Base-by-base conservation (phyloP, 2,888 invertebrate species). In the Mimumesa dahlbomi region DNA sequence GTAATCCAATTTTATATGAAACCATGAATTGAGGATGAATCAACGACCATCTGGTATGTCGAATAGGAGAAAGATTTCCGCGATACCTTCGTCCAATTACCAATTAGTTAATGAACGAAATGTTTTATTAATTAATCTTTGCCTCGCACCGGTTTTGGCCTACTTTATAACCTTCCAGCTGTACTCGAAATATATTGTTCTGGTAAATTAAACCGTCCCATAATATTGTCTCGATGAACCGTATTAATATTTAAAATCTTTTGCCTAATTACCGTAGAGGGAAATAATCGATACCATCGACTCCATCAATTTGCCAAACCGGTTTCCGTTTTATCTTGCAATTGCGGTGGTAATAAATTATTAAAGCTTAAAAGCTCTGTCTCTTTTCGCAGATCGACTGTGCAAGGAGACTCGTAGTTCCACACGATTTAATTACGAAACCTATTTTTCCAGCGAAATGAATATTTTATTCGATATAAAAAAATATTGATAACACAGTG, bases 21-120 rank as follows among this genome's bases (percentile, higher is more conserved):
- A 13, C 25, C 14, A 65, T 67, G 67, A 64, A 74, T 77, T 62
- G 46, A 21, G 25, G 22, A 16, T 40, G 18, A 3, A 45, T 62
- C 45, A 61, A 61, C 42, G 34, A 45, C 58, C 45, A 43, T 45
- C 43, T 63, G 56, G 46, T 34, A 40, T 69, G 76, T 59, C 65
- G 42, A 65, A 42, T 68, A 58, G 57, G 50, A 45, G 63, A 71
- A 45, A 50, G 43, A 58, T 54, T 61, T 45, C 50, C 46, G 36
- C 58, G 34, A 58, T 54, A 56, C 54, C 56, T 58, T 50, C 40
- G 45, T 66, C 64, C 62, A 71, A 81, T 80, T 75, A 67, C 73
- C 75, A 81, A 82, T 82, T 82, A 82, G 74, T 75, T 82, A 80
- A 82, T 79, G 78, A 73, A 76, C 79, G 42, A 64, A 73, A 72